Conservation (phyloP, 2,797 vertebrate species). For the Chaenodraco wilsoni region DNA sequence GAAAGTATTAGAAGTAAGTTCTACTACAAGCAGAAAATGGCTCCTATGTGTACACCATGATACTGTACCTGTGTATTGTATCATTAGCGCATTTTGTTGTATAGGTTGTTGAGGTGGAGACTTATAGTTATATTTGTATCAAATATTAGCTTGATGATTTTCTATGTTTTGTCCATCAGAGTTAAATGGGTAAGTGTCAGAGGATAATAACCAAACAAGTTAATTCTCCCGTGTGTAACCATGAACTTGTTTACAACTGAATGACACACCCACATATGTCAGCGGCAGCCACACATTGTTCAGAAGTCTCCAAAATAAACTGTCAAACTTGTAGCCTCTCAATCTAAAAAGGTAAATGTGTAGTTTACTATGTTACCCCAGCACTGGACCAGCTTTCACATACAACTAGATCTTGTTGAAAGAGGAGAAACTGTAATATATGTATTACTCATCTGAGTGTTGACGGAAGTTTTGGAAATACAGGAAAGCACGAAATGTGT, state of each 20-base stretch:
- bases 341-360: background rate
- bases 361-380: background rate
- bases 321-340: background rate
- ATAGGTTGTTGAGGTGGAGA: too few species aligned
- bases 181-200: background rate
- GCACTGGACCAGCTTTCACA: background rate
- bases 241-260: background rate
- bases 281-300: conserved; percentile 14
- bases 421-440: background rate
- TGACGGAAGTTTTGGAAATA: background rate
- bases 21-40: too few species aligned
- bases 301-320: background rate
- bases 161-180: background rate
- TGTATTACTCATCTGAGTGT: background rate
- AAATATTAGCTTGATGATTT: too few species aligned
- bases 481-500: background rate
- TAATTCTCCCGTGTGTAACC: background rate
- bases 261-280: background rate
- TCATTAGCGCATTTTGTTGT: too few species aligned
- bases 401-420: background rate
- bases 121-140: too few species aligned
- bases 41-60: too few species aligned
- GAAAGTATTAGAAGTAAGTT: too few species aligned
- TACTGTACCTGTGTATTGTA: too few species aligned
- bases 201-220: background rate